Percentiles rank a stretch among this genome's conserved stretches.
These are phyloP conservation scores for Sternotherus odoratus DNA, from an alignment of 2,797 vertebrate genomes.

Conservation along the genomic window DNA sequence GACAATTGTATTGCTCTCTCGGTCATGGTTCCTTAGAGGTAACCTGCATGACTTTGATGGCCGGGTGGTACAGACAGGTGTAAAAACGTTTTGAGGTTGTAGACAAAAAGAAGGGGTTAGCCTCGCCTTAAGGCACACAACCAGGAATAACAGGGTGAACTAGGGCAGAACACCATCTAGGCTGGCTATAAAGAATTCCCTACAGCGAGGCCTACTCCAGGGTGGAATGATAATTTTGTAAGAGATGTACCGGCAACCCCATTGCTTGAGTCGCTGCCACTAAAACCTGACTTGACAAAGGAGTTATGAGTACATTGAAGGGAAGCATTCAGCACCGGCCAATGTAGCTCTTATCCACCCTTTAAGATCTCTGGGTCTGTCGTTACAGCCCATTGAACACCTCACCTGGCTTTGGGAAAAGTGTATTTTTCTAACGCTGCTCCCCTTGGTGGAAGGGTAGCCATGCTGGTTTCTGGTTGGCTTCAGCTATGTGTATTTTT, in stretches of 20 bases:
- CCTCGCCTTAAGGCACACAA: not conserved
- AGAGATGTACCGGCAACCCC: no score
- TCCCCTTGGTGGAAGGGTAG: not conserved
- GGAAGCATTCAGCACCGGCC: not conserved
- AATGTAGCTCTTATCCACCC: fast-evolving
- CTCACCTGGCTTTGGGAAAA: not conserved
- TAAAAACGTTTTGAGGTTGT: not conserved
- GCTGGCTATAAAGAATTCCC: not conserved
- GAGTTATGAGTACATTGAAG: no score
- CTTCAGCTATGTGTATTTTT: not conserved
- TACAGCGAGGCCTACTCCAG: not conserved
- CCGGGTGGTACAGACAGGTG: not conserved
- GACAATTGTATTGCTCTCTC: constrained; percentile 22
- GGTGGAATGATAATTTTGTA: not conserved
- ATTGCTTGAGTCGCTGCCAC: not conserved
- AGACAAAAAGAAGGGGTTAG: no score
- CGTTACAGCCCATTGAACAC: not conserved
- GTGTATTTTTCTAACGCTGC: not conserved
- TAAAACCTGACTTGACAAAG: not conserved
- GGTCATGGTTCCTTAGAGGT: not conserved
- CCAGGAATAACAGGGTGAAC: no score
- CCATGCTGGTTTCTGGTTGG: not conserved
- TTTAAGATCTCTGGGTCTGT: fast-evolving
- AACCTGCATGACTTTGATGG: not conserved
- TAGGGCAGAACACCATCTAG: not conserved